Conservation (phyloP, 2,797 vertebrate genomes). For the Hirundo rustica region DNA sequence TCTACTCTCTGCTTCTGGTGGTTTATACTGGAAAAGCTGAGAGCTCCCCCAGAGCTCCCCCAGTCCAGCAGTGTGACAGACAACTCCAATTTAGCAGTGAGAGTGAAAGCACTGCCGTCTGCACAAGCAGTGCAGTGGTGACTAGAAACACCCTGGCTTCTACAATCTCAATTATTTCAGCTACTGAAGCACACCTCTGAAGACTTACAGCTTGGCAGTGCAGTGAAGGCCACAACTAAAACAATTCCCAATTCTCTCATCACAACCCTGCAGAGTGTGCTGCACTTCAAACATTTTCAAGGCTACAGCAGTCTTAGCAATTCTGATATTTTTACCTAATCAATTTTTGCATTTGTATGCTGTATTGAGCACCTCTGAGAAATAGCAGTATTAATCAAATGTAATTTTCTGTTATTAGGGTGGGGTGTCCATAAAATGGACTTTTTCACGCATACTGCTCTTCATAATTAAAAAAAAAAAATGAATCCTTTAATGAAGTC, state of each 20-base stretch:
- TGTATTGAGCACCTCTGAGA: not conserved
- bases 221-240: not conserved
- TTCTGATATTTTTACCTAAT: not conserved
- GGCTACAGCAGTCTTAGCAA: not conserved
- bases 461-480: slow-evolving; percentile 25
- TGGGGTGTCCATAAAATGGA: not conserved
- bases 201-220: not conserved
- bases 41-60: not conserved
- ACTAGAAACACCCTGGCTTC: not conserved
- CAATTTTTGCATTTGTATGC: not conserved
- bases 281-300: not conserved
- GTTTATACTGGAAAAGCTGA: not conserved
- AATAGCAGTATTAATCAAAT: not conserved
- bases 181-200: not conserved
- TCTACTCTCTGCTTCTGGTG: not conserved
- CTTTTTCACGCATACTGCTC: not conserved
- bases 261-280: not conserved
- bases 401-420: slow-evolving; percentile 4
- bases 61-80: not conserved
- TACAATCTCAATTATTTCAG: not conserved
- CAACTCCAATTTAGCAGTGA: not conserved
- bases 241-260: not conserved
- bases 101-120: not conserved
- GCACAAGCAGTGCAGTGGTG: not conserved
- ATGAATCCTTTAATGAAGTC: slow-evolving; percentile 20